Conservation (phyloP, 2,113 vertebrate species). For the Numida meleagris region DNA sequence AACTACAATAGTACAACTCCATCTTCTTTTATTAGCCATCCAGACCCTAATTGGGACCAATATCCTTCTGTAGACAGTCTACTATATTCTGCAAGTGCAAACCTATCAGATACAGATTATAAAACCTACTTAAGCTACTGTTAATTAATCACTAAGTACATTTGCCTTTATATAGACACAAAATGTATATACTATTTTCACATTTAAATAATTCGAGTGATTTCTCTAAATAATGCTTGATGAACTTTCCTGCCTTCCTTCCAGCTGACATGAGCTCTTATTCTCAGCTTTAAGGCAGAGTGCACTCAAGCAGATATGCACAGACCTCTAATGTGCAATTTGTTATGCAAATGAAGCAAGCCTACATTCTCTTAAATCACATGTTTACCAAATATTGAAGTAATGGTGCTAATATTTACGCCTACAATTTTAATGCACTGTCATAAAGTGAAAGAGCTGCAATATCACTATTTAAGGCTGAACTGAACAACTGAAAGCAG, state of each 20-base stretch:
- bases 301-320: neutral
- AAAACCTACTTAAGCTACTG: neutral
- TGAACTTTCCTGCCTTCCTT: conserved; percentile 40
- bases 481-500: conserved; percentile 18
- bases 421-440: neutral
- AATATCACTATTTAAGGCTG: neutral
- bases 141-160: neutral
- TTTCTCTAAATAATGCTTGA: conserved; percentile 17
- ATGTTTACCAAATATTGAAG: neutral
- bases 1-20: neutral
- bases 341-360: neutral
- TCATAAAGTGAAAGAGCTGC: neutral
- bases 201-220: conserved; percentile 21
- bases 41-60: neutral
- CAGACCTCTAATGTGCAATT: neutral
- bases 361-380: neutral
- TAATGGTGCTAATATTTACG: neutral
- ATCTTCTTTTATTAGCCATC: neutral
- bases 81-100: neutral
- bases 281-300: conserved; percentile 2
- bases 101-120: neutral
- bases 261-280: neutral
- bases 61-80: neutral
- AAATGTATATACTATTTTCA: neutral
- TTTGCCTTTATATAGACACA: neutral